These are phyloP conservation scores for Berghia stephanieae DNA, from an alignment of 1,140 invertebrate genomes.

Conservation along the genomic window DNA sequence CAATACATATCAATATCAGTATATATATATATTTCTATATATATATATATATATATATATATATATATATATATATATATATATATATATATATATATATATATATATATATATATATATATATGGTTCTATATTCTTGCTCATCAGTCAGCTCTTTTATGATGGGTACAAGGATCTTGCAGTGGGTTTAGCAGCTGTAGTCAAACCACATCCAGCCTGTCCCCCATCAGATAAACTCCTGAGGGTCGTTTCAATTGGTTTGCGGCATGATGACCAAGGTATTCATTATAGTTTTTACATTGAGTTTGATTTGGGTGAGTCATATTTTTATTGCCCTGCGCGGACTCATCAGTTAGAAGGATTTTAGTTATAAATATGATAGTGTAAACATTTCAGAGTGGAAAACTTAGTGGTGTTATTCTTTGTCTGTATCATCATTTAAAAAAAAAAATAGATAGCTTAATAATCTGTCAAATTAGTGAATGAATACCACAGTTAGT, in stretches of 20 bases:
- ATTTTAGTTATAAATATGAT: too few relatives aligned
- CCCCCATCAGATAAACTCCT: slow-evolving; percentile 93
- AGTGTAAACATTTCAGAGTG: too few relatives aligned
- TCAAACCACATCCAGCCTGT: slow-evolving; percentile 90
- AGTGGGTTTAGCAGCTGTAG: slow-evolving; percentile 79
- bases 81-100: not conserved
- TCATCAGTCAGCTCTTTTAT: slow-evolving; percentile 74
- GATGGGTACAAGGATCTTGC: slow-evolving; percentile 94
- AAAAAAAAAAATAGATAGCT: too few relatives aligned
- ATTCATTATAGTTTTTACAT: too few relatives aligned
- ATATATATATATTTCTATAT: not conserved
- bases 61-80: not conserved
- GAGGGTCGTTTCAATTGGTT: slow-evolving; percentile 84
- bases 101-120: not conserved
- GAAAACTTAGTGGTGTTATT: too few relatives aligned
- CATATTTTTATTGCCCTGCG: too few relatives aligned
- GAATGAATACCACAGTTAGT: too few relatives aligned
- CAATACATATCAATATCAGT: not conserved
- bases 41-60: not conserved
- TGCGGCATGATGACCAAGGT: slow-evolving; percentile 83
- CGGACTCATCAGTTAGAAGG: too few relatives aligned
- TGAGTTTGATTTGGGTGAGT: too few relatives aligned
- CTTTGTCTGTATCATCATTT: too few relatives aligned
- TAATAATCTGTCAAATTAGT: too few relatives aligned
- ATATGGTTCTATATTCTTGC: slow-evolving; percentile 10